phyloP scores from a whole-genome alignment of 2,888 invertebrate species.

The Watsonalla cultraria region DNA sequence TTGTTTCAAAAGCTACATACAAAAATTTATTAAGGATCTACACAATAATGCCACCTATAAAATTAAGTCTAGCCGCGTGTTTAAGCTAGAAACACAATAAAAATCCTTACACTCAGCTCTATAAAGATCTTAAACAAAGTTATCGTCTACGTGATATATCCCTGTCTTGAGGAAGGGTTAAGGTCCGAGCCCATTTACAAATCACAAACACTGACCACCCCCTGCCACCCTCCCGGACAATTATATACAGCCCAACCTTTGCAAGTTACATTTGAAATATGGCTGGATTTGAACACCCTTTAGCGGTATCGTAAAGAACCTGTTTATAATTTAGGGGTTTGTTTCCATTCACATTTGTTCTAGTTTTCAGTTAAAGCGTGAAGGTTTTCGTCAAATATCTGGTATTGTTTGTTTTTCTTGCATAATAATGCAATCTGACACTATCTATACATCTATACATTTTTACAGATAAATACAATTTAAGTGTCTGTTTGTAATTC shows the following conservation, averaged over 20 bases:
- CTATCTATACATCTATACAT: no score
- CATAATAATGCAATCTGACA: no score
- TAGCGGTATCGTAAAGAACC: constrained; percentile 32
- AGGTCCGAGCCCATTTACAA: constrained; percentile 78
- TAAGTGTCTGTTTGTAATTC: no score
- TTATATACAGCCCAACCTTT: constrained; percentile 59
- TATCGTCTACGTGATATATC: constrained; percentile 77
- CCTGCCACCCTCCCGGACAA: constrained; percentile 36
- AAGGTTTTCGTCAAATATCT: no score
- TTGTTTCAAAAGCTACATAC: no score
- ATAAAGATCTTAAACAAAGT: constrained; percentile 56
- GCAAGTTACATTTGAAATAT: constrained; percentile 67
- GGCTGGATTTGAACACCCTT: constrained; percentile 55
- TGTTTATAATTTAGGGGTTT: constrained; percentile 36
- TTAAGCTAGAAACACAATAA: no score
- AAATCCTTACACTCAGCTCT: constrained; percentile 43
- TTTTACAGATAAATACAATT: no score
- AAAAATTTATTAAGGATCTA: no score
- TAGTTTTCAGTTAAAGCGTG: not conserved
- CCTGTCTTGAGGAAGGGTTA: constrained; percentile 75
- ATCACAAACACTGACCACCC: constrained; percentile 78
- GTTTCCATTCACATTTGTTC: not conserved
- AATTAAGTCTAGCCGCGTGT: no score
- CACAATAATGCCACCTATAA: no score
- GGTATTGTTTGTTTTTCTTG: no score